phyloP scores from a whole-genome alignment of 2,113 vertebrate genomes.

The Cairina moschata region DNA sequence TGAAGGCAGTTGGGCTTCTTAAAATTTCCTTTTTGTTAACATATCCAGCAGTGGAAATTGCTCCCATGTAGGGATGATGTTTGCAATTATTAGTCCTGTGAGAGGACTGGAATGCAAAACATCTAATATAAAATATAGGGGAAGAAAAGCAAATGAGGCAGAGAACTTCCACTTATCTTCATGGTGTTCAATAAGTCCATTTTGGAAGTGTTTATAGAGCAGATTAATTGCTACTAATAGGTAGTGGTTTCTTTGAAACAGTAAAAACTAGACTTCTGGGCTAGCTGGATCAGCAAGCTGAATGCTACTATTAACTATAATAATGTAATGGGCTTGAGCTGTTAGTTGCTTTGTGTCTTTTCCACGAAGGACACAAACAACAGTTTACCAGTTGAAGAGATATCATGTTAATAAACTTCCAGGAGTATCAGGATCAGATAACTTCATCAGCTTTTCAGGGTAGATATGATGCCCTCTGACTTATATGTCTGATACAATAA shows the following conservation, averaged over 20 bases:
- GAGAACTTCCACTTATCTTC: constrained; percentile 33
- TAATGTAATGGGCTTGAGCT: background rate
- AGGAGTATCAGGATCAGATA: background rate
- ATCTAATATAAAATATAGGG: background rate
- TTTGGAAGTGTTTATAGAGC: constrained; percentile 24
- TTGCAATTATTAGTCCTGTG: constrained; percentile 57
- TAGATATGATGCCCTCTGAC: background rate
- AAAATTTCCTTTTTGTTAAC: background rate
- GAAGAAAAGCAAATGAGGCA: constrained; percentile 60
- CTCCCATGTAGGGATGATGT: background rate
- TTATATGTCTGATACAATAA: background rate
- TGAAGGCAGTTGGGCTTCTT: background rate
- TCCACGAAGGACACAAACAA: background rate
- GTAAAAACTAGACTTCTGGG: constrained; percentile 3
- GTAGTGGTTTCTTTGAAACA: constrained; percentile 47
- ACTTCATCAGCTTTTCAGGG: background rate
- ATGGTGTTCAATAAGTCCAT: constrained; percentile 31
- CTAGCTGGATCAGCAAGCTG: constrained; percentile 17
- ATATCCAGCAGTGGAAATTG: constrained; percentile 31
- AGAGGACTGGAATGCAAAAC: constrained; percentile 38
- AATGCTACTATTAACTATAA: background rate
- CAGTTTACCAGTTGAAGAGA: background rate
- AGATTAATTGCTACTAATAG: constrained; percentile 63
- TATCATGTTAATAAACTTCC: background rate
- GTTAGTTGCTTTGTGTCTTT: background rate